Base-by-base conservation (phyloP, 2,888 invertebrate species). In the Lumbricus terrestris region DNA sequence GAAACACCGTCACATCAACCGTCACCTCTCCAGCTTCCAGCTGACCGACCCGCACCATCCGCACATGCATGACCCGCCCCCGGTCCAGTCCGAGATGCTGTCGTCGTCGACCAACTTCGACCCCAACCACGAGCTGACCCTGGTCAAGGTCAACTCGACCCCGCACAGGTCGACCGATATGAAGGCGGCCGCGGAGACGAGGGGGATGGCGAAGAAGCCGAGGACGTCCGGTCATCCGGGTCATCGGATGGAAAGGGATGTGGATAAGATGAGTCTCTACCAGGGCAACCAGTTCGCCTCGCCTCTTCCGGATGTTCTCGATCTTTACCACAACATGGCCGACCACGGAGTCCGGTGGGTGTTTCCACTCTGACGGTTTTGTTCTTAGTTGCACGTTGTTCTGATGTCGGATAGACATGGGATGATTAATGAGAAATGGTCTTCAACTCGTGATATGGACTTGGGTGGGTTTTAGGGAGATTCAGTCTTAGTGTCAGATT, bases 1-100 rank as follows among this genome's bases (percentile, higher is more conserved):
- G 91, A 91, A 91, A 54, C 91, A 91, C 35, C 90, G 91, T 23
- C 91, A 91, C 89, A 91, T 91, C n/a, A 88, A 91, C 54, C 47
- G 91, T 34, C 91, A 91, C 42, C 90, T 91, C 11, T 91, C 91
- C n/a, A 91, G 89, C 54, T 42, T 89, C 54, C 89, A 89, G 89
- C 37, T 42, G 42, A 40, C 2, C n/a, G 85, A 82, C 38, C 37
- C 37, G 29, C 69, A 83, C 35, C 90, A 69, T 20, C 8, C 69
- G 69, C 69, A 69, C 69, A 29, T n/a, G 11, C 69, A 69, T n/a
- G 69, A 69, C n/a, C 69, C 20, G 20, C 37, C 47, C 4, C 90
- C 88, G 11, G 90, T 88, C 83, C 90, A 85, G 35, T 42, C 90
- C 23, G 89, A 91, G 40, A 88, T 88, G 82, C 88, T 90, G 83